Conservation (phyloP, 2,888 invertebrate genomes). For the Apamea epomidion region DNA sequence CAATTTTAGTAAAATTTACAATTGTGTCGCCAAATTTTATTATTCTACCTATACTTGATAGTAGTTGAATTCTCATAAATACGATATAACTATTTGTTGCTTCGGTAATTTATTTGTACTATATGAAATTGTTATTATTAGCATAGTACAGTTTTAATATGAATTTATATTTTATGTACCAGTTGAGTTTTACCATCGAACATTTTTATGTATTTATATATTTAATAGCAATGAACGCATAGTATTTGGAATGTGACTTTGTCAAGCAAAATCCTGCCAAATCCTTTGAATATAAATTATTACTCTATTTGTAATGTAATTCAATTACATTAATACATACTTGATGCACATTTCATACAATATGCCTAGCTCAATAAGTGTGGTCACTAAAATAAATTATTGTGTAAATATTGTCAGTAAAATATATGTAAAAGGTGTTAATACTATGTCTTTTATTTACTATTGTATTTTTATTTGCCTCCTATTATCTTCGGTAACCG, state of each 20-base stretch:
- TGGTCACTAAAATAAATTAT: conserved; percentile 88
- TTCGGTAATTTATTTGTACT: conserved; percentile 77
- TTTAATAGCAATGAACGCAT: conserved; percentile 72
- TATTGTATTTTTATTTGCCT: conserved; percentile 57
- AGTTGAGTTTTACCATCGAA: conserved; percentile 80
- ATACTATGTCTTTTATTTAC: conserved; percentile 70
- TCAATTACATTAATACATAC: conserved; percentile 85
- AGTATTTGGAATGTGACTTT: conserved; percentile 85
- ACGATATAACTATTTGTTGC: conserved; percentile 68
- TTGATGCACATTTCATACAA: conserved; percentile 89
- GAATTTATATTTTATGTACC: conserved; percentile 81
- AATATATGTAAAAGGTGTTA: conserved; percentile 90
- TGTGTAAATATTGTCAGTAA: conserved; percentile 90
- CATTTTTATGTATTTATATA: conserved; percentile 72
- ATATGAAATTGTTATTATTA: conserved; percentile 75
- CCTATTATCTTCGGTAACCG: background rate
- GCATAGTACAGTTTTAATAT: conserved; percentile 73
- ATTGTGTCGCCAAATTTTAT: conserved; percentile 74
- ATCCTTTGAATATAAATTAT: conserved; percentile 77
- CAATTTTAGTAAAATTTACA: conserved; percentile 82
- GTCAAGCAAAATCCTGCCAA: conserved; percentile 89
- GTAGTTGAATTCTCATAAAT: conserved; percentile 67
- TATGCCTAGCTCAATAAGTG: conserved; percentile 90
- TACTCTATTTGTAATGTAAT: conserved; percentile 85
- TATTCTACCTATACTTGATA: conserved; percentile 67